Conservation (phyloP, 2,888 invertebrate genomes). For the Furcula furcula region DNA sequence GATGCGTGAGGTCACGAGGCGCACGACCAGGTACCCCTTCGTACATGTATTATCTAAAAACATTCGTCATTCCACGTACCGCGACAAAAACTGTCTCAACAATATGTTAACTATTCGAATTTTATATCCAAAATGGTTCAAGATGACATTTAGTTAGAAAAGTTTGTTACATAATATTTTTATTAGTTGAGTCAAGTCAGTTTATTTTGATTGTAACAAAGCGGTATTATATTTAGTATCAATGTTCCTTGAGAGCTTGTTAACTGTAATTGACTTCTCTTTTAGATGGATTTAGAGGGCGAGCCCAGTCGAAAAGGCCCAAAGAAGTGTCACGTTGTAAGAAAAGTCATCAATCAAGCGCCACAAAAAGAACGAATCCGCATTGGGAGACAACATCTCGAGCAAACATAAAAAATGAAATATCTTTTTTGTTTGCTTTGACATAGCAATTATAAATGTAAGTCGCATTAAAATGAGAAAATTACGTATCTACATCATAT, state of each 20-base stretch:
- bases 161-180: neutral
- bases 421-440: conserved; percentile 41
- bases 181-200: conserved; percentile 1
- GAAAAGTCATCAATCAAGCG: conserved; percentile 70
- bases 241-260: conserved; percentile 32
- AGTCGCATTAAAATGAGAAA: conserved; percentile 29
- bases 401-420: conserved; percentile 52
- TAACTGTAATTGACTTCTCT: conserved; percentile 49
- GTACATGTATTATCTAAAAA: conserved; percentile 24
- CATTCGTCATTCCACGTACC: conserved; percentile 44
- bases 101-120: neutral
- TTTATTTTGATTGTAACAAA: conserved; percentile 12
- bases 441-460: conserved; percentile 53
- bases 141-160: neutral
- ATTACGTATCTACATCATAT: conserved; percentile 10
- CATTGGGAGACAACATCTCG: conserved; percentile 51
- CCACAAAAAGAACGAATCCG: conserved; percentile 57
- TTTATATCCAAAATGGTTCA: conserved; percentile 1
- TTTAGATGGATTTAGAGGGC: conserved; percentile 49
- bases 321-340: conserved; percentile 55
- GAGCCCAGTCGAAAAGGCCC: conserved; percentile 42
- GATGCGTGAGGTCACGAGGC: conserved; percentile 63
- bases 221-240: conserved; percentile 16
- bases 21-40: conserved; percentile 41
- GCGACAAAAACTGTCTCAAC: conserved; percentile 4